Evolutionary conservation across 2,888 invertebrate genomes (phyloP).

Genomic region (Celastrina argiolus): DNA sequence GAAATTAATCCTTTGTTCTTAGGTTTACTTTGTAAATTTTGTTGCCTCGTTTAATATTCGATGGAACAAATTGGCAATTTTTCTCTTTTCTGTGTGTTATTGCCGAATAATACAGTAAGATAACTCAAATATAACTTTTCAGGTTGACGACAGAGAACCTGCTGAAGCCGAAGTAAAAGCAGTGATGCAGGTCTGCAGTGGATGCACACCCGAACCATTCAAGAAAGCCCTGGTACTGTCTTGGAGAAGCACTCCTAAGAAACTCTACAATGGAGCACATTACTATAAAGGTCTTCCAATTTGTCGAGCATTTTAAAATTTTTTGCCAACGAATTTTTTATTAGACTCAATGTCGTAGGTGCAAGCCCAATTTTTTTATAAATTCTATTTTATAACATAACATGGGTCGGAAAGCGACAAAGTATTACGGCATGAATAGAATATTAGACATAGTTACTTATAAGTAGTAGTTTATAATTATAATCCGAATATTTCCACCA

Average conservation of each 20-base stretch:
- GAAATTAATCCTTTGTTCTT: not conserved
- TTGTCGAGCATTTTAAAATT: constrained; percentile 78
- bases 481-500: not conserved
- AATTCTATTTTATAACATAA: constrained; percentile 21
- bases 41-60: too few species aligned
- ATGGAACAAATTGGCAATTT: not conserved
- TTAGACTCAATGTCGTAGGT: not conserved
- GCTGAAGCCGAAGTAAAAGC: constrained; percentile 90
- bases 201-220: constrained; percentile 87
- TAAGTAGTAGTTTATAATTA: not conserved
- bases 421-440: constrained; percentile 1
- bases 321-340: not conserved
- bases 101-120: constrained; percentile 27
- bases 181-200: constrained; percentile 87
- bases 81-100: constrained; percentile 35
- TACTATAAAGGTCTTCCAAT: constrained; percentile 82
- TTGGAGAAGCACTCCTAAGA: constrained; percentile 85
- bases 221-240: constrained; percentile 86
- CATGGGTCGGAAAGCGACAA: constrained; percentile 10
- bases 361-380: constrained; percentile 26
- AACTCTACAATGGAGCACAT: constrained; percentile 84
- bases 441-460: not conserved
- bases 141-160: constrained; percentile 86
- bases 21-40: not conserved
- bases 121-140: constrained; percentile 43